Percentiles rank a stretch among this genome's conserved stretches.
Evolutionary conservation across 2,797 vertebrate genomes (phyloP).

Genomic region (Enteromius unitaeniatus): DNA sequence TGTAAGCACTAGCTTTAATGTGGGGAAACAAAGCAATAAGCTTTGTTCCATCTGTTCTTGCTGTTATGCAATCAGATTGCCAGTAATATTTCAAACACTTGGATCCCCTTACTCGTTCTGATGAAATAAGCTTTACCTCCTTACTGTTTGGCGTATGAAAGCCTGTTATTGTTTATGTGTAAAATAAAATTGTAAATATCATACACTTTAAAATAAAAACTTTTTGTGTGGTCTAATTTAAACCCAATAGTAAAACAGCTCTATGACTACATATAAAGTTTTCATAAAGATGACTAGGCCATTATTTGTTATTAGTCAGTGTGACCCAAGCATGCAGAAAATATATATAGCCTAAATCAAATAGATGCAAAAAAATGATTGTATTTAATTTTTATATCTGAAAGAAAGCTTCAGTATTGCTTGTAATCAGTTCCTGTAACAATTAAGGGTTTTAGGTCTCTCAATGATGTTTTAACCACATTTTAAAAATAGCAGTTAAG

Average conservation of each 20-base stretch:
- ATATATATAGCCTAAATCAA: not conserved
- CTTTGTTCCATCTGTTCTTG: constrained; percentile 21
- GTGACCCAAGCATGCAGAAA: not conserved
- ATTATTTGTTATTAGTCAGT: not conserved
- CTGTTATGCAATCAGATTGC: constrained; percentile 24
- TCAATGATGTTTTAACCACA: not conserved
- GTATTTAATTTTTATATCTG: not conserved
- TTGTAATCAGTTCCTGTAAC: not conserved
- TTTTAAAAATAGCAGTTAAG: not conserved
- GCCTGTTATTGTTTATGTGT: not conserved
- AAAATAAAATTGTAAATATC: not conserved
- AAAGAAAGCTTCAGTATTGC: not conserved
- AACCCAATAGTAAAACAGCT: not conserved
- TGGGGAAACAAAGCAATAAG: not conserved
- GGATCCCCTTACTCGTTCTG: not conserved
- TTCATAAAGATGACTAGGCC: not conserved
- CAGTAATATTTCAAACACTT: not conserved
- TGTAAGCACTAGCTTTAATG: not conserved
- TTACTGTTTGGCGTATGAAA: not conserved
- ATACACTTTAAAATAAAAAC: too few species aligned
- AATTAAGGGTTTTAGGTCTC: not conserved
- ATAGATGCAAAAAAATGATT: not conserved
- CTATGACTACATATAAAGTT: not conserved
- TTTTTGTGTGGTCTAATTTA: not conserved
- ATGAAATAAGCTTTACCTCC: not conserved